A percentile compares a stretch with the other conserved stretches of the same genome.
Evolutionary conservation across 2,888 invertebrate species (phyloP).

Genomic region (Aphrophora alni): DNA sequence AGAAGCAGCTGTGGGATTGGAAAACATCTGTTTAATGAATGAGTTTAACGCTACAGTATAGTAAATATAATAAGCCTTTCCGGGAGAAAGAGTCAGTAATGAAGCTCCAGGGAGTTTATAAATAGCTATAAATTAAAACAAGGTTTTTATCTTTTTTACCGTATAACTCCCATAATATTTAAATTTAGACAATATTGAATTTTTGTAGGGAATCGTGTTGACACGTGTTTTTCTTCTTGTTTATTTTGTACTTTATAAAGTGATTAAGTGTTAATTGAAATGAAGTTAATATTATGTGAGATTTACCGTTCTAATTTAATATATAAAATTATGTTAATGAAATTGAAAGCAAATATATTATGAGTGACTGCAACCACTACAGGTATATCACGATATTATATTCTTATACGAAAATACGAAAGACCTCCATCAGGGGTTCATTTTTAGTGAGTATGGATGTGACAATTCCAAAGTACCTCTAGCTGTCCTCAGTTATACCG

Average conservation of each 20-base stretch:
- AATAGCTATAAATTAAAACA: not conserved
- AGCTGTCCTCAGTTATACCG: no score
- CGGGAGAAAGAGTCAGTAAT: not conserved
- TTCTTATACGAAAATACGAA: no score
- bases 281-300: no score
- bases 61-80: not conserved
- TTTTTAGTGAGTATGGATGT: no score
- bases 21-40: not conserved
- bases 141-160: not conserved
- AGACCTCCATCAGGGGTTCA: no score
- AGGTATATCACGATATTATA: no score
- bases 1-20: not conserved
- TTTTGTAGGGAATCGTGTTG: not conserved
- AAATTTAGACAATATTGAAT: no score
- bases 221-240: not conserved
- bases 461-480: no score
- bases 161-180: not conserved
- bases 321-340: no score
- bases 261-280: not conserved
- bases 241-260: not conserved
- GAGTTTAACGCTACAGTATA: not conserved
- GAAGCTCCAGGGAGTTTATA: not conserved
- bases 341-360: no score
- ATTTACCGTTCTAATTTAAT: no score
- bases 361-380: no score